These are phyloP conservation scores for Kryptolebias ocellatus DNA, from an alignment of 2,797 vertebrate genomes.

Conservation along the genomic window DNA sequence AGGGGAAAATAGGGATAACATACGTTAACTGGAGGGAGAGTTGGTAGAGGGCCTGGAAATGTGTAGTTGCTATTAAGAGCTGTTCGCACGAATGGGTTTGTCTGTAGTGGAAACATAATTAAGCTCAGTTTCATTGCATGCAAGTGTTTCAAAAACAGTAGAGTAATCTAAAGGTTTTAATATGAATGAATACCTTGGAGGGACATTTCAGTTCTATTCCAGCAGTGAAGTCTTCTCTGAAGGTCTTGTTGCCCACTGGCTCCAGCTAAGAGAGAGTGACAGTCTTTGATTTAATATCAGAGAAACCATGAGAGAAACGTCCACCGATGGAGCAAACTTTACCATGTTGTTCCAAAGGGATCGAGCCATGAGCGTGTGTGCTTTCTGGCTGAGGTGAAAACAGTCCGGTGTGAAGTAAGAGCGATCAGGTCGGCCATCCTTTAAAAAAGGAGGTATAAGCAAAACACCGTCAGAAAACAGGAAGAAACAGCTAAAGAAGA, in stretches of 20 bases:
- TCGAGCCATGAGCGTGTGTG: constrained; percentile 87
- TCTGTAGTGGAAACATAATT: constrained; percentile 50
- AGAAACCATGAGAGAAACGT: background rate
- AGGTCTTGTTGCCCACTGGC: constrained; percentile 86
- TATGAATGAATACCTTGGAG: constrained; percentile 78
- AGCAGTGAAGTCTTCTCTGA: constrained; percentile 79
- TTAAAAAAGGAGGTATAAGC: background rate
- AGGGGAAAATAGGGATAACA: constrained; percentile 21
- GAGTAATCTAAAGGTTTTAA: background rate
- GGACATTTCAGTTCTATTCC: constrained; percentile 84
- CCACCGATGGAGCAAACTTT: background rate
- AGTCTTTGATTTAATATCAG: constrained; percentile 1
- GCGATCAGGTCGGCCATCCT: constrained; percentile 86
- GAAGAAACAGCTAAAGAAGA: background rate
- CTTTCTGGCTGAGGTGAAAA: constrained; percentile 88
- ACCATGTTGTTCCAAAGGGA: constrained; percentile 94
- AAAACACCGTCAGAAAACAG: background rate
- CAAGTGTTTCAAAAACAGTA: background rate
- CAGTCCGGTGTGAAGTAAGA: constrained; percentile 92
- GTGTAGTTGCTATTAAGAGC: constrained; percentile 85
- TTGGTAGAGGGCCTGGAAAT: constrained; percentile 70
- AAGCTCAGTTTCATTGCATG: constrained; percentile 15
- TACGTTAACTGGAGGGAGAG: constrained; percentile 78
- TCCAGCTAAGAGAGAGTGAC: constrained; percentile 80
- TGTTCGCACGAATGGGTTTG: constrained; percentile 85